phyloP scores from a whole-genome alignment of 2,113 vertebrate genomes.

The Glaucidium brasilianum region DNA sequence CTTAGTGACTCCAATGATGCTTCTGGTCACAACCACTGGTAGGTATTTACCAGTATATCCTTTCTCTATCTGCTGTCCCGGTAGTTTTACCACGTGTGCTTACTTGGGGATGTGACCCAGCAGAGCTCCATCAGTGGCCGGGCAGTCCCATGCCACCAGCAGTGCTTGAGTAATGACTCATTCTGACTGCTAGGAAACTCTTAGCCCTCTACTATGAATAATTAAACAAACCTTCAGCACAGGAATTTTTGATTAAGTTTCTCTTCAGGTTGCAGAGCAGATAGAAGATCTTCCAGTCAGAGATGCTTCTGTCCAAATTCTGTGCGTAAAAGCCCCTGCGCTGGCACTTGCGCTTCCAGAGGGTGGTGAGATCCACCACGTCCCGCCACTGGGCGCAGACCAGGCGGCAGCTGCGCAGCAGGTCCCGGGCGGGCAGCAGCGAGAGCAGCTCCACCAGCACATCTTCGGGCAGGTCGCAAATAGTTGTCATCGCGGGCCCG shows the following conservation, averaged over 20 bases:
- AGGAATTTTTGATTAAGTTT: slow-evolving; percentile 75
- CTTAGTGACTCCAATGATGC: background rate
- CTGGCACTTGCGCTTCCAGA: slow-evolving; percentile 78
- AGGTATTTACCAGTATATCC: rapidly evolving
- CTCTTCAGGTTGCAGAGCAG: slow-evolving; percentile 56
- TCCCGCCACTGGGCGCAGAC: slow-evolving; percentile 74
- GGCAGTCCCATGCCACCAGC: background rate
- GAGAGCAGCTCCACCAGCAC: slow-evolving; percentile 74
- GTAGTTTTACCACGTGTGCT: background rate
- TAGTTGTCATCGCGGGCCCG: background rate
- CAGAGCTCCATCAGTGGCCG: background rate
- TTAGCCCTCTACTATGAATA: background rate
- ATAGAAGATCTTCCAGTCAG: slow-evolving; percentile 75
- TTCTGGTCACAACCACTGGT: background rate
- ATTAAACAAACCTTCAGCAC: slow-evolving; percentile 69
- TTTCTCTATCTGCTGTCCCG: no score
- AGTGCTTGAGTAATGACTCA: background rate
- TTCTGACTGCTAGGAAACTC: background rate
- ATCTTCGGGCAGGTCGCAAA: slow-evolving; percentile 66
- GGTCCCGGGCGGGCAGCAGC: slow-evolving; percentile 62
- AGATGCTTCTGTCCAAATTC: slow-evolving; percentile 26
- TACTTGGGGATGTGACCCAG: background rate
- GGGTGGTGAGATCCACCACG: slow-evolving; percentile 70
- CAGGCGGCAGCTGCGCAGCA: slow-evolving; percentile 60
- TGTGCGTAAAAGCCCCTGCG: slow-evolving; percentile 41